These are phyloP conservation scores for Pseudopodoces humilis DNA, from an alignment of 2,113 vertebrate species.

Conservation along the genomic window DNA sequence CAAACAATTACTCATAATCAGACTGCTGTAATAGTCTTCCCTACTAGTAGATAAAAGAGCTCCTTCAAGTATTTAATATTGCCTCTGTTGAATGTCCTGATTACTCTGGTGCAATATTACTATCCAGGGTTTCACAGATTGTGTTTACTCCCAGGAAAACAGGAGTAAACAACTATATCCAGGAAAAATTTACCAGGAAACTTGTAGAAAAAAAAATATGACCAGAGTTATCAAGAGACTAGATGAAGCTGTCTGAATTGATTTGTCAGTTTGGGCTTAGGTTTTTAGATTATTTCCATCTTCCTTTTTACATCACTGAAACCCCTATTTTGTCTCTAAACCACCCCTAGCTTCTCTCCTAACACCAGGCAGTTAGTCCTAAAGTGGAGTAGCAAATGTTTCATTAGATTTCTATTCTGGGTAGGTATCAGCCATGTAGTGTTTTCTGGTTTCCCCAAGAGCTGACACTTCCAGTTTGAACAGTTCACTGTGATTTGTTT, in stretches of 20 bases:
- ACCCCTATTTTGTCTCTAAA: neutral
- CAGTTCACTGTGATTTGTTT: neutral
- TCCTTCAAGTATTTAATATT: neutral
- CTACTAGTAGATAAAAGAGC: neutral
- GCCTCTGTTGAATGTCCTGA: neutral
- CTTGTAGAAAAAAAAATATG: neutral
- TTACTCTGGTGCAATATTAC: neutral
- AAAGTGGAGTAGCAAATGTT: neutral
- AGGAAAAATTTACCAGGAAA: neutral
- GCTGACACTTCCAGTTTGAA: neutral
- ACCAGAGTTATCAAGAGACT: neutral
- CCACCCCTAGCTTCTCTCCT: neutral
- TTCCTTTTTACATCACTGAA: neutral
- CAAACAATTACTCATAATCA: neutral
- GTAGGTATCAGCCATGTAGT: neutral
- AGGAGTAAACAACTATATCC: neutral
- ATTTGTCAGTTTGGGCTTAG: neutral
- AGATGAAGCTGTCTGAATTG: neutral
- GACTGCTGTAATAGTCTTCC: neutral
- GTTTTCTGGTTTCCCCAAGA: neutral
- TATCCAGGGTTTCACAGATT: neutral
- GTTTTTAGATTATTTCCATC: neutral
- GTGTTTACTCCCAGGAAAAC: neutral
- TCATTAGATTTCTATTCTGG: neutral
- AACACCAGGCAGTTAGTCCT: neutral